Conservation (phyloP, 2,888 invertebrate species). For the Cancer borealis region DNA sequence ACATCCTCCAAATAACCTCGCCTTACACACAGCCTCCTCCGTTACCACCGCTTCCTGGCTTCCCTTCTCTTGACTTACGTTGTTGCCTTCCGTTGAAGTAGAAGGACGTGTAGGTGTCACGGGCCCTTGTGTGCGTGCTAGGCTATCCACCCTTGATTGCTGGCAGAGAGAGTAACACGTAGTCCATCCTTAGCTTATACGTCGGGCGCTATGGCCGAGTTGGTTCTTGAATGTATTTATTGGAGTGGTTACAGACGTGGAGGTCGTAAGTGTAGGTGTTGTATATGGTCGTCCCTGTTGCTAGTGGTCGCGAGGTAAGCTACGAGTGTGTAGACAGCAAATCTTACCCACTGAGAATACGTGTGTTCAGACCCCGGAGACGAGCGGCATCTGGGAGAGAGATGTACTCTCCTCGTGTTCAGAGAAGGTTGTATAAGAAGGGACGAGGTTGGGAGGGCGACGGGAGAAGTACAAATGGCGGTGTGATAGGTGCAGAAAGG, state of each 20-base stretch:
- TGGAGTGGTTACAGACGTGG: not conserved
- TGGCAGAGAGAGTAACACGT: not conserved
- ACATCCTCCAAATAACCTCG: slow-evolving; percentile 45
- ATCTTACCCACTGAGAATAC: not conserved
- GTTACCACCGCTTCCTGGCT: not conserved
- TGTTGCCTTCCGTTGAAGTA: not conserved
- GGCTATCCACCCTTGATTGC: not conserved
- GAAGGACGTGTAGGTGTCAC: not conserved
- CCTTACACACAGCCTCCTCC: not conserved
- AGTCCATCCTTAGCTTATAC: not conserved
- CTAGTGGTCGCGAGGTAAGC: not conserved
- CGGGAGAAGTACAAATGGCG: not conserved
- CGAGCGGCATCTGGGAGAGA: not conserved
- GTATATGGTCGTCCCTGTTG: not conserved
- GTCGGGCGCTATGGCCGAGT: not conserved
- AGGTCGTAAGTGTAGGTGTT: not conserved
- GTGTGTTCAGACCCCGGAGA: not conserved
- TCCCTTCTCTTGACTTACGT: not conserved
- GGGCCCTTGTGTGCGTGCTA: not conserved
- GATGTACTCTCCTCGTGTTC: not conserved
- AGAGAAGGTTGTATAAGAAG: not conserved
- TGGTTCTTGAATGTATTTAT: not conserved
- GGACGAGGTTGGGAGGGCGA: not conserved
- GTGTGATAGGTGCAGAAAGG: not conserved
- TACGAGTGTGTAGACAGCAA: not conserved